phyloP scores from a whole-genome alignment of 2,888 invertebrate genomes.

The Crematogaster levior region DNA sequence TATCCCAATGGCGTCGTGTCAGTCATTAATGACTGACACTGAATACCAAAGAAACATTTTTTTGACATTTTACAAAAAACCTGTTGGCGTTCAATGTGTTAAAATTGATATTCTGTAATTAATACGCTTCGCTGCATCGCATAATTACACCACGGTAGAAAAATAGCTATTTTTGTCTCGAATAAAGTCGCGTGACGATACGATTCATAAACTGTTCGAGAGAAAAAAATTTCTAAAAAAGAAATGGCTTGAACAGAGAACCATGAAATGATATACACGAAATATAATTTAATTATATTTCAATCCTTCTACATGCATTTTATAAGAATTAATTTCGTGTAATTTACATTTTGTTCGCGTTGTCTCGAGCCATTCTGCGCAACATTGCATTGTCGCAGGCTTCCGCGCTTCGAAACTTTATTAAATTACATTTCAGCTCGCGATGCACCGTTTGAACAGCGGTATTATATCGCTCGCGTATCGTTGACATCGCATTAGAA shows the following conservation, averaged over 20 bases:
- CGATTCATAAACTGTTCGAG: not conserved
- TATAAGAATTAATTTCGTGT: not conserved
- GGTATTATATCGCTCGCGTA: too few relatives aligned
- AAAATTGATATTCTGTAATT: not conserved
- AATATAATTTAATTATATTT: not conserved
- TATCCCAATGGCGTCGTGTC: too few relatives aligned
- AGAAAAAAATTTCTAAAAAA: not conserved
- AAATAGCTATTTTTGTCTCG: not conserved
- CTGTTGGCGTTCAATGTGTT: not conserved
- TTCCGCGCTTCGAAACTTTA: conserved; percentile 4
- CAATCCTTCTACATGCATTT: not conserved
- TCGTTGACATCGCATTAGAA: conserved; percentile 39
- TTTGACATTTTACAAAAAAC: not conserved
- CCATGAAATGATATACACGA: not conserved
- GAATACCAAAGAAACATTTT: too few relatives aligned
- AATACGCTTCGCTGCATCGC: not conserved
- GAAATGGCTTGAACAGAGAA: not conserved
- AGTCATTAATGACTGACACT: too few relatives aligned
- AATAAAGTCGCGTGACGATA: not conserved
- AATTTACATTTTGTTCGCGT: not conserved
- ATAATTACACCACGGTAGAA: not conserved
- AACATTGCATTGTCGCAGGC: not conserved
- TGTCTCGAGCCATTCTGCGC: not conserved
- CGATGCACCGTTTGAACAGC: conserved; percentile 35
- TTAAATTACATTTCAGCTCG: conserved; percentile 12